Evolutionary conservation across 2,113 vertebrate species (phyloP), one percentile per base, ranked within the genome.

Genomic region (Festucalex cinctus): DNA sequence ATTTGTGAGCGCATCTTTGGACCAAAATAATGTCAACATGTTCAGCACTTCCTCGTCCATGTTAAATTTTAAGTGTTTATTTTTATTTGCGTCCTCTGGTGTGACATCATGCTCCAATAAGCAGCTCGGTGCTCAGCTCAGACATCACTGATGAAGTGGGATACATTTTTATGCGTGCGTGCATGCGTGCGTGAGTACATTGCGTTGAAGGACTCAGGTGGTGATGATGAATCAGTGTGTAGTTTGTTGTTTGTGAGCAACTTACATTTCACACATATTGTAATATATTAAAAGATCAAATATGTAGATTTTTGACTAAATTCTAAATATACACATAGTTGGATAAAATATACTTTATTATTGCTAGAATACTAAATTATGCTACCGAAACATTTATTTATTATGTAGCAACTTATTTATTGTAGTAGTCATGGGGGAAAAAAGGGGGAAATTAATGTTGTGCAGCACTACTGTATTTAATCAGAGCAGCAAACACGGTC

Each of bases 21-120:
- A 56, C 14, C 53, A 56, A 56, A 56, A 6, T 26, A 16, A 56
- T 28, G 53, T 56, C 26, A 56, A 56, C 24, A 28, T 56, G 53
- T 3, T 16, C 2, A 13, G 49, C 49, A 9, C n/a, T 53, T 22
- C n/a, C 22, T 53, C 49, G 10, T 28, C 53, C 53, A 26, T 54
- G 53, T 54, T 54, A 14, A 28, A 56, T 56, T 56, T 28, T 8
- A 28, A 56, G 53, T 16, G 53, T 56, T 56, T 28, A 56, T 17
- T 56, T 56, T 56, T 28, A 56, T 17, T 56, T 56, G 53, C 5
- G 24, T 56, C 53, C 53, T 56, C 48, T 32, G 26, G 35, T 36
- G 57, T 36, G 19, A 36, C 35, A 36, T 59, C 57, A n/a, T 8
- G 35, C 57, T 59, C 57, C 57, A 59, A 59, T 59, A 59, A 59